A percentile compares a stretch with the other conserved stretches of the same genome.
Conservation (phyloP, 2,113 vertebrate genomes). For the Phaethornis superciliosus region DNA sequence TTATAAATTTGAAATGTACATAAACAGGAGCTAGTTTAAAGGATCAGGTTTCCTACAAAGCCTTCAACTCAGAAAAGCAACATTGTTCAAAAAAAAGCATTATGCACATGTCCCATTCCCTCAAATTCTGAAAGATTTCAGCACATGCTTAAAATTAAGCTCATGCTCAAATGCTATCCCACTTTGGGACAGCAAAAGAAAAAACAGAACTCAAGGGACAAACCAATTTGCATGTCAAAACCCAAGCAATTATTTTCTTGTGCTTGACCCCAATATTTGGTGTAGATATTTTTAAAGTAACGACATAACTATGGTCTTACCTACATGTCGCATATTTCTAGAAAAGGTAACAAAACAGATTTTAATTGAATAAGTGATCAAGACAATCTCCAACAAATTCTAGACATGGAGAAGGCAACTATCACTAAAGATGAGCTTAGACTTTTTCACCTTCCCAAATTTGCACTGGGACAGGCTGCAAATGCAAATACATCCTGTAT, state of each 20-base stretch:
- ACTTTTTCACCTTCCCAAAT: background rate
- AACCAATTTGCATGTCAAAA: background rate
- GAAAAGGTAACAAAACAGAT: background rate
- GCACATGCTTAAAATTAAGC: conserved; percentile 14
- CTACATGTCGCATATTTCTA: background rate
- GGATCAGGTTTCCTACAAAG: conserved; percentile 25
- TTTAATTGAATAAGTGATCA: background rate
- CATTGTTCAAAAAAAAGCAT: conserved; percentile 17
- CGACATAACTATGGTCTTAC: background rate
- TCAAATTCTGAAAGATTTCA: background rate
- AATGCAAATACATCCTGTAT: conserved; percentile 57
- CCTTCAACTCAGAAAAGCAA: conserved; percentile 35
- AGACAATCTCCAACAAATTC: background rate
- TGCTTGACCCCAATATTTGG: background rate
- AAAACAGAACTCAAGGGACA: background rate
- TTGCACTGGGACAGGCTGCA: conserved; percentile 37
- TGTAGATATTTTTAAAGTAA: background rate
- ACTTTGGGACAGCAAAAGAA: background rate
- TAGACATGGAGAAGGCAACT: background rate
- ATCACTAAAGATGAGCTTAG: background rate
- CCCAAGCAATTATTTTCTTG: background rate
- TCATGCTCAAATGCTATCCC: background rate
- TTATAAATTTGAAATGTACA: conserved; percentile 33
- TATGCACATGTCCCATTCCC: background rate
- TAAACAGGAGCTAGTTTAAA: conserved; percentile 51